Base-by-base conservation (phyloP, 2,797 vertebrate species). In the Poecilia picta region DNA sequence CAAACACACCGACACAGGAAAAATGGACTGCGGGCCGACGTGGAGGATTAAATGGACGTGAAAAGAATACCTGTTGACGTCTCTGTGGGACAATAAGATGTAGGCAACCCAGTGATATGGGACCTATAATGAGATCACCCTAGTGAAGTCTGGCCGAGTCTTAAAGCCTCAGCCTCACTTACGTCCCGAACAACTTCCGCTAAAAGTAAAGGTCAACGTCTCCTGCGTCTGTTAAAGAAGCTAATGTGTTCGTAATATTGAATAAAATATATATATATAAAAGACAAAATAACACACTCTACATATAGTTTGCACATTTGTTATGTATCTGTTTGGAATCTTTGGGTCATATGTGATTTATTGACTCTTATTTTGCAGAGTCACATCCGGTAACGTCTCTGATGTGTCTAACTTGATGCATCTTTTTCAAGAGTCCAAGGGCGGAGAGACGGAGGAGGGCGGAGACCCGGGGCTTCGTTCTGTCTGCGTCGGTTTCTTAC, bases 381-480 rank as follows among this genome's bases (percentile, higher is more conserved):
- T 1, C 0, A 28, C 25, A 88, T 92, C 93, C 90, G 88, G 84
- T 71, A 0, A 0, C 0, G 0, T 68, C 23, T n/a, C 25, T n/a
- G 36, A 11, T 84, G 45, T 33, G 10, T 73, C 20, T 0, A 78
- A 72, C 85, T 89, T 92, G 57, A 49, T 70, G 45, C 31, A 73
- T 18, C 3, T 83, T 87, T 89, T 92, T 93, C 81, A 94, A 75
- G 82, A 83, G 89, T 95, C 91, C 82, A 90, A 94, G 94, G 95
- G 95, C 93, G 95, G 95, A 90, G 94, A 95, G 87, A 83, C 59
- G 75, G 88, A 83, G 82, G 87, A 88, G 92, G 93, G 87, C 83
- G 85, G 83, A 77, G 79, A 88, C 74, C 55, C 16, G 18, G 13
- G 77, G 15, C 87, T 84, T 85, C 89, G 86, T 83, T 83, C 80